Percentiles rank a stretch among this genome's conserved stretches.
Evolutionary conservation across 2,113 vertebrate genomes (phyloP).

Genomic region (Kobus ellipsiprymnus): DNA sequence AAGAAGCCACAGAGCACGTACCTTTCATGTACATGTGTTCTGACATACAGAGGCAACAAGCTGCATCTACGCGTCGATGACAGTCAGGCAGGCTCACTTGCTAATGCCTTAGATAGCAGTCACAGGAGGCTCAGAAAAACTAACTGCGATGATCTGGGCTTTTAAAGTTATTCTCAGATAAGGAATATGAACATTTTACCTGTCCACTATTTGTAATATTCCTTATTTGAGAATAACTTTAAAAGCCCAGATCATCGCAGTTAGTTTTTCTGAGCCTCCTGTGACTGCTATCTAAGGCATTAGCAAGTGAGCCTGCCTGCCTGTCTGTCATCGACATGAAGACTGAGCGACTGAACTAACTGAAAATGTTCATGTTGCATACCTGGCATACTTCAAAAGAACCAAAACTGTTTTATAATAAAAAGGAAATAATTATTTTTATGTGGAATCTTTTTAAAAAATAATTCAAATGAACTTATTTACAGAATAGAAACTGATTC

Average conservation of each 20-base stretch:
- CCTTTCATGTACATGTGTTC: background rate
- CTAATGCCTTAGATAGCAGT: background rate
- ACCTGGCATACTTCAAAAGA: background rate
- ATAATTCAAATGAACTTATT: background rate
- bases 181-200: background rate
- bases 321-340: too few species aligned
- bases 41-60: background rate
- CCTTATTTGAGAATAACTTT: background rate
- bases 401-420: background rate
- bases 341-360: too few species aligned
- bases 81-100: background rate
- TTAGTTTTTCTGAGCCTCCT: background rate
- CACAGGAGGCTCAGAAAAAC: background rate
- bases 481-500: background rate
- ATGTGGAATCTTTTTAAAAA: background rate
- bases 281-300: background rate
- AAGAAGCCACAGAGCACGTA: background rate
- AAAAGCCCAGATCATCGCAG: background rate
- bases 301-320: background rate
- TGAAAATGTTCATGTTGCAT: background rate
- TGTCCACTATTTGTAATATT: too few species aligned
- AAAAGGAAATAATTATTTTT: background rate
- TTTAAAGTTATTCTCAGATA: background rate
- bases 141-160: background rate
- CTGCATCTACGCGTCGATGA: rapidly evolving